Conservation (phyloP, 2,888 invertebrate genomes). For the Eristalis intricaria region DNA sequence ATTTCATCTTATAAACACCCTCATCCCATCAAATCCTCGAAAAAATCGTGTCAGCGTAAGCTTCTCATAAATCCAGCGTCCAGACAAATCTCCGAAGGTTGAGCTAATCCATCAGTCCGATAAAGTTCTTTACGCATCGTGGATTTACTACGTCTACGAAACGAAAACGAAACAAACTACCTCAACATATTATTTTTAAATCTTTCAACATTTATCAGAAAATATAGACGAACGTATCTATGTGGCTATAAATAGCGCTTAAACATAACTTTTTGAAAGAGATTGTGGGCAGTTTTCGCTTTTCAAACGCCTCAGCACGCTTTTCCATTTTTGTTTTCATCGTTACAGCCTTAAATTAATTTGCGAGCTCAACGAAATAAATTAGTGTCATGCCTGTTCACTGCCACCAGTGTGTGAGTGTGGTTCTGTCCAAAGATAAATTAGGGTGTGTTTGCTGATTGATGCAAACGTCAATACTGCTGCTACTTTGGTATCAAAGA, state of each 20-base stretch:
- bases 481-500: slow-evolving; percentile 38
- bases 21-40: background rate
- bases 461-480: slow-evolving; percentile 41
- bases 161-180: background rate
- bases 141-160: background rate
- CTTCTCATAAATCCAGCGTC: background rate
- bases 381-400: slow-evolving; percentile 14
- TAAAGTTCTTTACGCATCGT: background rate
- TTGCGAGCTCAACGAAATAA: slow-evolving; percentile 38
- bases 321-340: slow-evolving; percentile 14
- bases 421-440: slow-evolving; percentile 26
- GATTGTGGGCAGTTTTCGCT: background rate
- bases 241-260: background rate
- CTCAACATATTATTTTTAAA: slow-evolving; percentile 1
- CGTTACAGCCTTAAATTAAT: slow-evolving; percentile 24
- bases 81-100: background rate
- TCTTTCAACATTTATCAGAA: background rate
- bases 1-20: background rate
- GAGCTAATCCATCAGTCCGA: background rate
- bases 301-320: background rate
- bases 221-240: background rate
- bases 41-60: background rate
- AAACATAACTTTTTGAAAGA: background rate
- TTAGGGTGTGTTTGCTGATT: slow-evolving; percentile 34
- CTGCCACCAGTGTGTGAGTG: background rate